Percentiles rank a stretch among this genome's conserved stretches.
These are phyloP conservation scores for Apantesis nais DNA, from an alignment of 2,888 invertebrate genomes.

Conservation along the genomic window DNA sequence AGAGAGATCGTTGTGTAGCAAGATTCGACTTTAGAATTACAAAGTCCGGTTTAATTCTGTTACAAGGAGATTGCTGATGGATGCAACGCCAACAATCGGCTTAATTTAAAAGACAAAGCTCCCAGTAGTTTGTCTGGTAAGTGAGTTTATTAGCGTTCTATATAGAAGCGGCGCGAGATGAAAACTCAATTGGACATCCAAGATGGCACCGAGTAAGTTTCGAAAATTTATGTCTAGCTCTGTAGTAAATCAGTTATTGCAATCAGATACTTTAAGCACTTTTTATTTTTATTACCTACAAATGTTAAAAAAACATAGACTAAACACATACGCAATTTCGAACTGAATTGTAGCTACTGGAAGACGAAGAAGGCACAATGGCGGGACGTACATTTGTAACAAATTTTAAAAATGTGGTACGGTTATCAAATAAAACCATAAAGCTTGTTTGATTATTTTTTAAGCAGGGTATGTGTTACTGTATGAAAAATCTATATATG, in stretches of 20 bases:
- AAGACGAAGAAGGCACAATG: not conserved
- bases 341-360: not conserved
- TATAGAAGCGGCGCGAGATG: conserved; percentile 56
- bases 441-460: too few species aligned
- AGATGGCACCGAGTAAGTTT: conserved; percentile 63
- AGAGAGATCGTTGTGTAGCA: conserved; percentile 68
- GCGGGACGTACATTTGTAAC: too few species aligned
- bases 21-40: conserved; percentile 74
- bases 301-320: not conserved
- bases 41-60: conserved; percentile 74
- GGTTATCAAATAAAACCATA: too few species aligned
- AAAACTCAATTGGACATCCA: conserved; percentile 71
- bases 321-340: not conserved
- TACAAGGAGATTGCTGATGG: conserved; percentile 73
- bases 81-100: conserved; percentile 68
- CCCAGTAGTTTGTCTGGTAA: conserved; percentile 70
- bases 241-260: conserved; percentile 48
- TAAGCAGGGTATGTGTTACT: too few species aligned
- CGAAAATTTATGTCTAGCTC: conserved; percentile 52
- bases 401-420: too few species aligned
- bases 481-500: too few species aligned
- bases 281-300: conserved; percentile 12
- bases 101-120: conserved; percentile 68
- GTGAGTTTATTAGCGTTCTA: conserved; percentile 73
- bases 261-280: conserved; percentile 23